These are phyloP conservation scores for Todus mexicanus DNA, from an alignment of 2,797 vertebrate genomes.

Conservation along the genomic window DNA sequence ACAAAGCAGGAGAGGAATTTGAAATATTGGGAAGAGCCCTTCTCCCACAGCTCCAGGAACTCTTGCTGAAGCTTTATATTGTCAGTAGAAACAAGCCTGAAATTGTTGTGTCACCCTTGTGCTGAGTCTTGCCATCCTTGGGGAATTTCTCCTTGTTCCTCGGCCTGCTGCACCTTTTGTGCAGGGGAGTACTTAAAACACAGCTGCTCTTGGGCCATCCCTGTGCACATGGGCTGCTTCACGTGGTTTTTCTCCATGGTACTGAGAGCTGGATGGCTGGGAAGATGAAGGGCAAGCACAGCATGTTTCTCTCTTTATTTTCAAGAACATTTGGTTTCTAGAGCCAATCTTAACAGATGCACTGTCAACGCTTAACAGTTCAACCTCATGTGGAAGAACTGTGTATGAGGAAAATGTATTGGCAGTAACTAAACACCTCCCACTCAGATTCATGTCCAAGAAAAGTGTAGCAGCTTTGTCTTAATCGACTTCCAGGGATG, in stretches of 20 bases:
- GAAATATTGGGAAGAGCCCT: background rate
- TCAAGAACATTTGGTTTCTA: conserved; percentile 32
- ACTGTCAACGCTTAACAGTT: background rate
- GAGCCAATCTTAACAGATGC: conserved; percentile 38
- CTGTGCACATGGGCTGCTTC: background rate
- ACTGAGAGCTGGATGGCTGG: background rate
- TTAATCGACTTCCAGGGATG: background rate
- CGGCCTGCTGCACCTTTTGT: background rate
- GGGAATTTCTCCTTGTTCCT: background rate
- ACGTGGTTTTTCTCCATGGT: background rate
- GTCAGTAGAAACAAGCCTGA: background rate
- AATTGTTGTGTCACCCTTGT: rapidly evolving
- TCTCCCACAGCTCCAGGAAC: background rate
- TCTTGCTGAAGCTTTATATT: background rate
- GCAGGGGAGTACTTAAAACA: background rate
- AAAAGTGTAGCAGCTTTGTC: background rate
- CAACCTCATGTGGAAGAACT: conserved; percentile 9
- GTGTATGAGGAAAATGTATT: background rate
- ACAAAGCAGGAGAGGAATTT: background rate
- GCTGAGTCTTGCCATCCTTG: rapidly evolving
- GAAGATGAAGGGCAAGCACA: background rate
- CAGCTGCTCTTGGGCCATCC: background rate
- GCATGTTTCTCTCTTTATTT: background rate
- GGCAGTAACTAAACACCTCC: conserved; percentile 1
- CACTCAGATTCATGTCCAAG: background rate